Evolutionary conservation across 1,140 invertebrate species (phyloP), one percentile per base, ranked within the genome.

Genomic region (Aphaenogaster ashmeadi): DNA sequence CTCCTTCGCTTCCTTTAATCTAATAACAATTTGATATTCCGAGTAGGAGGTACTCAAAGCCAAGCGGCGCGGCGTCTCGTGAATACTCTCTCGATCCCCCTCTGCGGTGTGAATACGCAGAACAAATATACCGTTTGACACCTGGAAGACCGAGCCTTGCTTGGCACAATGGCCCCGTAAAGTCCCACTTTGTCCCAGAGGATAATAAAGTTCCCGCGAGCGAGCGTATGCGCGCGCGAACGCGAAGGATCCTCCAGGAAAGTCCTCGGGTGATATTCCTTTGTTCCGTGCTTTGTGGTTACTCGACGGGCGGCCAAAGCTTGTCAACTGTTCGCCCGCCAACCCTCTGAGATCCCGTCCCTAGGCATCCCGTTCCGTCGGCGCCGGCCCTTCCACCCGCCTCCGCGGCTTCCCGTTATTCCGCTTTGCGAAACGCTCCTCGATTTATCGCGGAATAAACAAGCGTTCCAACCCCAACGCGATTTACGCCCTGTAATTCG

Each of bases 41-140:
- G 8, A 27, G 56, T 62, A 72, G 50, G 6, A 72, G 50, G 6
- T 66, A 6, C 56, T 81, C 64, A 50, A 52, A 56, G 33, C 27
- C 38, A 60, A 38, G 18, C 41, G 44, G 36, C 54, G 33, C 36
- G 4, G n/a, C 52, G 11, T 56, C 41, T 38, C 8, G 52, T 38
- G 52, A 79, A 36, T 50, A 44, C 54, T 36, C 75, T 36, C 58
- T 78, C 75, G 38, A 44, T 27, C 38, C 41, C 47, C 1, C 47
- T 41, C 66, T 38, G n/a, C 15, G 47, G 44, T 21, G 33, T 38
- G 66, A 90, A 90, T 60, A 69, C 86, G 56, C 60, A 67, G 86
- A 86, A 90, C 88, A 88, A 87, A 86, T 67, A 86, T 58, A 86
- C 88, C 83, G 88, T 91, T 91, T 88, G 91, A 91, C 91, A 92